Base-by-base conservation (phyloP, 2,888 invertebrate species). In the Troilus luridus region DNA sequence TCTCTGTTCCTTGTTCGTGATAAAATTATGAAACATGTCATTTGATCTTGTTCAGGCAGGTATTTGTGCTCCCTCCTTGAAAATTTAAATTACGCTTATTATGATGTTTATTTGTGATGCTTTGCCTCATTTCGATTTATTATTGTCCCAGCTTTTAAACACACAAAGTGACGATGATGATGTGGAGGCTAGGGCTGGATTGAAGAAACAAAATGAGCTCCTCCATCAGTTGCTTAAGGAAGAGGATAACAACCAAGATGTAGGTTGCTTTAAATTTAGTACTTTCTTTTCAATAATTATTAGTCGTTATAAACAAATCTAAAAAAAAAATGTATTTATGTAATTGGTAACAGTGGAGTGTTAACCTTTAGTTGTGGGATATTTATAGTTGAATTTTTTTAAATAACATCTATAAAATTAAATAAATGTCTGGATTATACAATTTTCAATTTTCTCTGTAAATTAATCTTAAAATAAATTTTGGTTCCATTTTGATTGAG, bases 111-210 rank as follows among this genome's bases (percentile, higher is more conserved):
- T 54, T 54, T 89, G 41, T 72, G 64, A 89, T 54, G 41, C 67
- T 67, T 62, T 67, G 27, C 67, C 89, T 67, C 24, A 89, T 67
- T 89, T 67, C 27, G 89, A 89, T 89, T 67, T 67, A 58, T 67
- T 67, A 11, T 89, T 62, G 72, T 89, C 89, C 59, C 88, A 88
- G 85, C 56, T 98, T 94, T 95, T 98, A 92, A 98, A 97, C 94
- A 97, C 97, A 93, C 97, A 97, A 94, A 96, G 96, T 92, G 97
- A 97, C 93, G 97, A 97, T 93, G 97, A 97, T 93, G 96, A 96
- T 92, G 95, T 96, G 91, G 97, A 96, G 92, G 94, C 94, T 92
- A 95, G 95, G 90, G 93, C 94, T 93, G 95, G 95, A 72, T 93
- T 95, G 92, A 95, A 95, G 95, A 96, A 94, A 93, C 95, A 94